A percentile compares a stretch with the other conserved stretches of the same genome.
Evolutionary conservation across 2,888 invertebrate genomes (phyloP).

Genomic region (Rotaria socialis): DNA sequence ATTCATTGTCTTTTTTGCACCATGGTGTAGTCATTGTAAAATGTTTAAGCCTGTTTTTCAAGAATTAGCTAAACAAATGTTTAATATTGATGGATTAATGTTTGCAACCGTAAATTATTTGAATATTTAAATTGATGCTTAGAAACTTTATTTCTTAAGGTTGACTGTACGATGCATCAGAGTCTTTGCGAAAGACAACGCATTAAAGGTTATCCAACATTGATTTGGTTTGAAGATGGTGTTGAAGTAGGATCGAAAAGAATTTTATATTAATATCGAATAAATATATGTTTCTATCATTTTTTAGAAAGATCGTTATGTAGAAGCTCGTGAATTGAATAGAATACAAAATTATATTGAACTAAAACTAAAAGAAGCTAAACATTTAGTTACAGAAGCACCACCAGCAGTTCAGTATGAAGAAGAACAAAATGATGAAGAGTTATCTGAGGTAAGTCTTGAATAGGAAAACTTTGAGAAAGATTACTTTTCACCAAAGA

Average conservation of each 20-base stretch:
- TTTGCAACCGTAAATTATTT: neutral
- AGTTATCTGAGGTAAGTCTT: neutral
- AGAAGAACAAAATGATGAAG: neutral
- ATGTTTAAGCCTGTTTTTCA: neutral
- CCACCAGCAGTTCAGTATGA: neutral
- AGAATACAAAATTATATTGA: neutral
- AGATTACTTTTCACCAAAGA: no score
- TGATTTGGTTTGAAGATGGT: slow-evolving; percentile 17
- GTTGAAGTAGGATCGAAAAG: neutral
- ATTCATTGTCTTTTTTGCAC: slow-evolving; percentile 84
- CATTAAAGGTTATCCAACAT: neutral
- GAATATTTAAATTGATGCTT: no score
- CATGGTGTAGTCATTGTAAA: slow-evolving; percentile 67
- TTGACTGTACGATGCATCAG: neutral
- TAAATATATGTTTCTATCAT: no score
- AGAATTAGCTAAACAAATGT: slow-evolving; percentile 18
- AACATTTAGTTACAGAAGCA: neutral
- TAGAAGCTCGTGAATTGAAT: neutral
- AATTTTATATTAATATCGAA: neutral
- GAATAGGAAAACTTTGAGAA: no score
- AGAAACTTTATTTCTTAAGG: neutral
- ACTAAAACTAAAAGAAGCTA: neutral
- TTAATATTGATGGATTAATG: neutral
- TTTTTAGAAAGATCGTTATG: slow-evolving; percentile 31
- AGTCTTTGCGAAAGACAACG: neutral